A percentile compares a stretch with the other conserved stretches of the same genome.
phyloP scores from a whole-genome alignment of 2,888 invertebrate genomes.

The Meteorus cinctellus region DNA sequence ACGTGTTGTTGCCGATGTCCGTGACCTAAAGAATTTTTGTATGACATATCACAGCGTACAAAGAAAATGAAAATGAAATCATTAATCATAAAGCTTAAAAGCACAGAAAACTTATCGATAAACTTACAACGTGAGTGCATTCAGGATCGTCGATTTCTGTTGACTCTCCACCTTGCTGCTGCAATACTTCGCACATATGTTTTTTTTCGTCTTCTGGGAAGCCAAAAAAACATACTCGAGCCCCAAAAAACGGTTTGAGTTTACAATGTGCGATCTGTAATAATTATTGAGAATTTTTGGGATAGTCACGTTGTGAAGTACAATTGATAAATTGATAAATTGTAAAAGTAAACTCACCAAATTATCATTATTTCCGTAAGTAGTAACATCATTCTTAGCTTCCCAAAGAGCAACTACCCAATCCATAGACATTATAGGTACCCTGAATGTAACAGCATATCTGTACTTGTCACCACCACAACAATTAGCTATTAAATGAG shows the following conservation, averaged over 20 bases:
- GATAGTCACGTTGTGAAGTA: neutral
- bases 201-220: conserved; percentile 92
- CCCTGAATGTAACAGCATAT: conserved; percentile 91
- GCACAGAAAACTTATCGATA: conserved; percentile 11
- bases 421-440: conserved; percentile 89
- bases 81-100: conserved; percentile 7
- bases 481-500: conserved; percentile 93
- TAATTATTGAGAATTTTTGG: conserved; percentile 12
- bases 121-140: conserved; percentile 94
- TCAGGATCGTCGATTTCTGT: conserved; percentile 84
- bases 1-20: conserved; percentile 60
- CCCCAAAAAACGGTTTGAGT: conserved; percentile 90
- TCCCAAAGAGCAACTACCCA: conserved; percentile 95
- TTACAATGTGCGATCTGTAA: conserved; percentile 76
- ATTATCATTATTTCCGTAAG: conserved; percentile 82
- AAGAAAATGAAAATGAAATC: neutral
- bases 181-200: conserved; percentile 93
- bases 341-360: conserved; percentile 75
- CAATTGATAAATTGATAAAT: neutral
- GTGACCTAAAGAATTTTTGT: conserved; percentile 60
- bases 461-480: conserved; percentile 95
- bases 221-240: conserved; percentile 90
- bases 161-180: conserved; percentile 85
- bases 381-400: conserved; percentile 80
- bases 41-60: conserved; percentile 31